phyloP scores from a whole-genome alignment of 2,113 vertebrate species.

The Thymallus thymallus region DNA sequence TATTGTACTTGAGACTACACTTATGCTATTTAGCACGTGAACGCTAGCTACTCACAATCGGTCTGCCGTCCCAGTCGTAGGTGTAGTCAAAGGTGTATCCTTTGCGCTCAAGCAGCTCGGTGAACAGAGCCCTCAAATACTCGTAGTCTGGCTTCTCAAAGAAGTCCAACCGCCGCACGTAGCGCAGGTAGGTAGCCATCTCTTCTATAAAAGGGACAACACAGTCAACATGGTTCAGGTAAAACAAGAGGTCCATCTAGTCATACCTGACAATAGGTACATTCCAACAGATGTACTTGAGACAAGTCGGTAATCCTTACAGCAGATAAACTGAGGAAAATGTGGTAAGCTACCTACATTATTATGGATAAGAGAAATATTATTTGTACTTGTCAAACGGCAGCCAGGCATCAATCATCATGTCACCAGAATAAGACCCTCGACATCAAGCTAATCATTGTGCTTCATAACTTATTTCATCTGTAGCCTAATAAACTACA shows the following conservation, averaged over 20 bases:
- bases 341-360: too few relatives aligned
- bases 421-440: too few relatives aligned
- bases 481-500: too few relatives aligned
- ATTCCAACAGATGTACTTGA: too few relatives aligned
- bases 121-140: conserved; percentile 85
- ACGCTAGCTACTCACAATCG: conserved; percentile 77
- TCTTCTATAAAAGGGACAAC: conserved; percentile 73
- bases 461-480: too few relatives aligned
- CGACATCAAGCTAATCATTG: too few relatives aligned
- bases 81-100: conserved; percentile 87
- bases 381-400: too few relatives aligned
- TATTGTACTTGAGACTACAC: not conserved
- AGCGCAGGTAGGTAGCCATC: conserved; percentile 88
- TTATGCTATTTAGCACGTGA: not conserved
- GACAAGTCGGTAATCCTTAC: too few relatives aligned
- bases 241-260: not conserved
- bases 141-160: conserved; percentile 91
- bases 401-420: too few relatives aligned
- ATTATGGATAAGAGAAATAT: too few relatives aligned
- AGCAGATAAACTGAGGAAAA: too few relatives aligned
- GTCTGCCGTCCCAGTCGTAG: conserved; percentile 89
- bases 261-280: not conserved
- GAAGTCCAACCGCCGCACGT: conserved; percentile 86
- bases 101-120: conserved; percentile 86
- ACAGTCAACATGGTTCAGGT: not conserved